A percentile compares a stretch with the other conserved stretches of the same genome.
These are phyloP conservation scores for Flexamia atlantica DNA, from an alignment of 2,888 invertebrate genomes.

Conservation along the genomic window DNA sequence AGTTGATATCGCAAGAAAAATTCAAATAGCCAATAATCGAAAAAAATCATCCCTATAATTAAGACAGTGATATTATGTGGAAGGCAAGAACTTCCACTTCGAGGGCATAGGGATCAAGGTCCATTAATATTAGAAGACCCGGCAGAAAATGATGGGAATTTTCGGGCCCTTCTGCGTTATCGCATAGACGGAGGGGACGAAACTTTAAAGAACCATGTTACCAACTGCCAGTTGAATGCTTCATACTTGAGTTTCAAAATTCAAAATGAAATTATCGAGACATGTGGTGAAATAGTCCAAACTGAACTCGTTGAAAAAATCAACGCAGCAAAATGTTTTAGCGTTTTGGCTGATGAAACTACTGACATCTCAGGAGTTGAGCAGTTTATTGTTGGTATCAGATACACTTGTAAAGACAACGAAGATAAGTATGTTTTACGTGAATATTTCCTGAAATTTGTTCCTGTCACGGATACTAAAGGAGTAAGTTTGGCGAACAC, in stretches of 20 bases:
- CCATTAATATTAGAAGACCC: background rate
- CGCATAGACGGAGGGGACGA: slow-evolving; percentile 27
- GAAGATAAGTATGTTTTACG: slow-evolving; percentile 40
- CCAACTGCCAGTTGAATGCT: background rate
- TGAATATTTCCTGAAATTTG: slow-evolving; percentile 69
- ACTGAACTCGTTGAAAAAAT: slow-evolving; percentile 68
- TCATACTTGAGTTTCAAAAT: slow-evolving; percentile 27
- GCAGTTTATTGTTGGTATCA: slow-evolving; percentile 70
- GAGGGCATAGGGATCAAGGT: slow-evolving; percentile 12
- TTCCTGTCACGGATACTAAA: slow-evolving; percentile 66
- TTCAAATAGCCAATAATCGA: too few species aligned
- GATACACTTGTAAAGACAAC: slow-evolving; percentile 66
- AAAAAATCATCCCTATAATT: slow-evolving; percentile 22
- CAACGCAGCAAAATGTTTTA: slow-evolving; percentile 70
- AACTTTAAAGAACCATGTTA: background rate
- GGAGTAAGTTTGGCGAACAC: slow-evolving; percentile 12
- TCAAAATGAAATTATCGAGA: slow-evolving; percentile 66
- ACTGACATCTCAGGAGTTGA: slow-evolving; percentile 70
- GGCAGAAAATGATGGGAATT: slow-evolving; percentile 10
- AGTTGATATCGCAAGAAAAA: too few species aligned
- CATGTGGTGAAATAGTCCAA: slow-evolving; percentile 68
- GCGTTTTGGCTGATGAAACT: slow-evolving; percentile 71
- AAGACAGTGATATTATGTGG: slow-evolving; percentile 33
- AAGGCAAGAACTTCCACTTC: slow-evolving; percentile 12
- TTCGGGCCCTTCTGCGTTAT: slow-evolving; percentile 27